Evolutionary conservation across 2,113 vertebrate species (phyloP), one percentile per base, ranked within the genome.

Genomic region (Scytalopus superciliaris): DNA sequence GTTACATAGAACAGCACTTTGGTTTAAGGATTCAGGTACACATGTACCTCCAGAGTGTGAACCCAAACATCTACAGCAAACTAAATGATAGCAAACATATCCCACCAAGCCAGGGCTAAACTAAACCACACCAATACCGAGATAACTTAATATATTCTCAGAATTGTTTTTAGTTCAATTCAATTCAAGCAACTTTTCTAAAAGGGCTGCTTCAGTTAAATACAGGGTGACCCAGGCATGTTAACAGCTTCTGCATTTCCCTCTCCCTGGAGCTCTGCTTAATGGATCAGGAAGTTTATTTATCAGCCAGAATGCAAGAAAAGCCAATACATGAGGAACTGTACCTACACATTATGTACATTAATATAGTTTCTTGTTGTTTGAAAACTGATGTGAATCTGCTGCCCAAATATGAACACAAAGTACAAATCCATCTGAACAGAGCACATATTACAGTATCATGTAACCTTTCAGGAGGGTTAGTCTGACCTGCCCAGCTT

Each of bases 261-360:
- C 13, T 52, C 15, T 50, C 35, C 44, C 35, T 45, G 14, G 50
- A 87, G 28, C 60, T 47, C 19, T 78, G 52, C 33, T 10, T 47
- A 57, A 55, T 96, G 68, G 33, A 84, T 99, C 98, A 12, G 98
- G 98, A 89, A 99, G 98, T 89, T 99, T 98, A 96, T 99, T 99
- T 96, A 99, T 98, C 75, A 99, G 60, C 13, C 39, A 52, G 33
- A 21, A 25, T 35, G 45, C 56, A 72, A 37, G 16, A 25, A 33
- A 63, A 73, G 33, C 49, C 49, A 63, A 72, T 24, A 42, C 31
- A 30, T 19, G 31, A 62, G 37, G 56, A 72, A 62, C 31, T 52
- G 37, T 30, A 62, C 21, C 45, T 44, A 35, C 25, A 62, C 56
- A 35, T 60, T 52, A 52, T 31, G 8, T 24, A 62, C 31, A 52